Evolutionary conservation across 2,888 invertebrate species (phyloP).

Genomic region (Alcis repandata): DNA sequence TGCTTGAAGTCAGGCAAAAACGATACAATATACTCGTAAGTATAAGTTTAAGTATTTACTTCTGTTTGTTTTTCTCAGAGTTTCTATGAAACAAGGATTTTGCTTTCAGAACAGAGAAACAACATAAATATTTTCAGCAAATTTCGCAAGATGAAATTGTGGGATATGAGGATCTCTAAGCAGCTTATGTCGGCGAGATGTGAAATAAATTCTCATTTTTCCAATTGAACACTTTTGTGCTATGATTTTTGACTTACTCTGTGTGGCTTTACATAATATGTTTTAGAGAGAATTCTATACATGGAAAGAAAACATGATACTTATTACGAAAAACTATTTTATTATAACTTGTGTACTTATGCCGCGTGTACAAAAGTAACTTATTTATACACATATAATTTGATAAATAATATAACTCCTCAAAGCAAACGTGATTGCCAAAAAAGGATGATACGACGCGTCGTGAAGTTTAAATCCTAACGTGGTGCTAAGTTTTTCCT

Average conservation of each 20-base stretch:
- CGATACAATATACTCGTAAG: too few species aligned
- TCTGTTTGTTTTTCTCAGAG: neutral
- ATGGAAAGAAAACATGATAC: too few species aligned
- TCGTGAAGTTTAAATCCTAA: too few species aligned
- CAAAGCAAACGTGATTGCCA: too few species aligned
- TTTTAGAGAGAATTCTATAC: neutral
- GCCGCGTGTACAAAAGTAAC: too few species aligned
- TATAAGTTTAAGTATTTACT: neutral
- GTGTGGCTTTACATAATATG: neutral
- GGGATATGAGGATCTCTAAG: constrained; percentile 20
- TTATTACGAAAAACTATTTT: too few species aligned
- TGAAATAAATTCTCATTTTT: constrained; percentile 27
- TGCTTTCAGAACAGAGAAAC: neutral
- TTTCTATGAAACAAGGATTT: neutral
- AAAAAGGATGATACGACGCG: too few species aligned
- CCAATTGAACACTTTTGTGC: constrained; percentile 21
- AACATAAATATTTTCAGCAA: constrained; percentile 14
- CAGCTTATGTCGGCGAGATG: constrained; percentile 20
- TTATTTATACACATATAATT: too few species aligned
- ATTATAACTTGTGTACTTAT: too few species aligned
- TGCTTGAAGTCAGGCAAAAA: neutral
- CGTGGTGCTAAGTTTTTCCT: too few species aligned
- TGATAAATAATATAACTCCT: too few species aligned
- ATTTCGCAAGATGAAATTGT: constrained; percentile 20
- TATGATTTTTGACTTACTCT: constrained; percentile 12